phyloP scores from a whole-genome alignment of 64 coral and sea anemone genomes.

The Platygyra sinensis region DNA sequence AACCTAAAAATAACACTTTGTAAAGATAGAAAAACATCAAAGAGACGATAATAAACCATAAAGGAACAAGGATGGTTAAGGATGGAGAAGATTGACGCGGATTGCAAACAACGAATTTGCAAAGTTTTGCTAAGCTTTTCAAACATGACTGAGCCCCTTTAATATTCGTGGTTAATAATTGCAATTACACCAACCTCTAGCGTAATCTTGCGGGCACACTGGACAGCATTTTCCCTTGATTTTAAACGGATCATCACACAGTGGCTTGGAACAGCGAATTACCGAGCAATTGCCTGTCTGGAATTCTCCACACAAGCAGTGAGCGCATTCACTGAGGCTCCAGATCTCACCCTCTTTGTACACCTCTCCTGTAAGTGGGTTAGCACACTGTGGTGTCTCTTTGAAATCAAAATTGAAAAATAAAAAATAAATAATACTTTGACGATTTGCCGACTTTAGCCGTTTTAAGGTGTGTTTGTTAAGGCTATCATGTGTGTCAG shows the following conservation, averaged over 20 bases:
- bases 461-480: too few species aligned
- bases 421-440: neutral
- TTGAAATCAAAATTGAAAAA: neutral
- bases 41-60: too few species aligned
- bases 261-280: slow-evolving; percentile 41
- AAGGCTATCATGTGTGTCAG: too few species aligned
- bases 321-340: slow-evolving; percentile 75
- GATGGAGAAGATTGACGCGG: too few species aligned
- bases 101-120: too few species aligned
- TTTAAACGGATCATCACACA: slow-evolving; percentile 62
- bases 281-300: slow-evolving; percentile 47
- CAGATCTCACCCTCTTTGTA: slow-evolving; percentile 50
- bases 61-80: too few species aligned
- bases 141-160: too few species aligned
- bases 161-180: neutral
- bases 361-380: slow-evolving; percentile 12
- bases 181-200: slow-evolving; percentile 17
- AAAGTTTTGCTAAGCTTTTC: too few species aligned
- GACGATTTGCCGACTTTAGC: too few species aligned
- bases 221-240: slow-evolving; percentile 68
- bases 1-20: too few species aligned
- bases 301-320: slow-evolving; percentile 59
- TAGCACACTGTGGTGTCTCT: slow-evolving; percentile 63
- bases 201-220: slow-evolving; percentile 57
- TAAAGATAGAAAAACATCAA: too few species aligned